Evolutionary conservation across 2,888 invertebrate species (phyloP).

Genomic region (Coecobrya sp.): DNA sequence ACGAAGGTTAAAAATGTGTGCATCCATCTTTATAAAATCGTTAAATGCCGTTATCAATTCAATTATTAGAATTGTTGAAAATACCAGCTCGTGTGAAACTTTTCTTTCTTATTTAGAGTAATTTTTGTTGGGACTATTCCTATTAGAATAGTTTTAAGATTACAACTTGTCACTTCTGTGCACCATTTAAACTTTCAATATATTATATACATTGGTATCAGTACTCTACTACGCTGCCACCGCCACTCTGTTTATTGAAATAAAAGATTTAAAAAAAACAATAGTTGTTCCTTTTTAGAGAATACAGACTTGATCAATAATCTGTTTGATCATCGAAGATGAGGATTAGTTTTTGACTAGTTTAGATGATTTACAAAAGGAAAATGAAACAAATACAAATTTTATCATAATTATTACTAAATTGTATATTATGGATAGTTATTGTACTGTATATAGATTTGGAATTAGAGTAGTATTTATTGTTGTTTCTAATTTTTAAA

Average conservation of each 20-base stretch:
- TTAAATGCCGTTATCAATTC: no score
- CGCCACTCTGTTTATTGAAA: not conserved
- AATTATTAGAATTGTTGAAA: no score
- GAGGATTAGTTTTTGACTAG: constrained; percentile 52
- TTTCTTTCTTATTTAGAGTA: no score
- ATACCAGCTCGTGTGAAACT: no score
- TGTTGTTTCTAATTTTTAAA: constrained; percentile 49
- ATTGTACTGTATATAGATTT: not conserved
- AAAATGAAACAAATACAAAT: constrained; percentile 2
- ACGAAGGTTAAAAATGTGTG: no score
- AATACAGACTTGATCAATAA: constrained; percentile 78
- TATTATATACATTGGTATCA: not conserved
- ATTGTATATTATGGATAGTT: not conserved
- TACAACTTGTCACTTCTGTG: not conserved
- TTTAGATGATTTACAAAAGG: not conserved
- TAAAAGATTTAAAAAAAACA: not conserved
- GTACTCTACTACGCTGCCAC: not conserved
- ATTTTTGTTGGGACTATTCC: no score
- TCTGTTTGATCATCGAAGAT: constrained; percentile 37
- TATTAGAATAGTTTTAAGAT: no score
- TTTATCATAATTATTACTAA: not conserved
- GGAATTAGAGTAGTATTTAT: constrained; percentile 66
- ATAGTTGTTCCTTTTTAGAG: constrained; percentile 81
- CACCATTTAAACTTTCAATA: not conserved
- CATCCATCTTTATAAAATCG: no score